Conservation (phyloP, 2,888 invertebrate genomes). For the Xestoiulus laeticollis region DNA sequence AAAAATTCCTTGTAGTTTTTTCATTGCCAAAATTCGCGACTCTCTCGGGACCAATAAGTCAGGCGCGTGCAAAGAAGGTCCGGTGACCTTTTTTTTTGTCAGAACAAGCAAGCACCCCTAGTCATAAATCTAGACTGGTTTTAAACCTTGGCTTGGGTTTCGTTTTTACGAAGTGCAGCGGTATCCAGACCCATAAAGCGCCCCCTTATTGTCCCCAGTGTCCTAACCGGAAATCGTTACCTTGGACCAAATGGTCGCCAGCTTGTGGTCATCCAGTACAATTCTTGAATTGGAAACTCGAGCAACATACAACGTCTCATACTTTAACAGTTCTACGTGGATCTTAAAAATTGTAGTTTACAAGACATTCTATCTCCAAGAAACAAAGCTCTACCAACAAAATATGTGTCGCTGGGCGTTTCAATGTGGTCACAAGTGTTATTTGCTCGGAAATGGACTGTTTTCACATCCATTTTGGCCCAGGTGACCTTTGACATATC, state of each 20-base stretch:
- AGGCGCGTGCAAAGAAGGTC: conserved; percentile 15
- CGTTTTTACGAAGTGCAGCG: background rate
- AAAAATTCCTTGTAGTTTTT: background rate
- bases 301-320: too few species aligned
- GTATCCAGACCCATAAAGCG: background rate
- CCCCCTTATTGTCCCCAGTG: background rate
- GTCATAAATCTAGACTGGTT: conserved; percentile 1
- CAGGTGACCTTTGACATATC: background rate
- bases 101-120: background rate
- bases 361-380: background rate
- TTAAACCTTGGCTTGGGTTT: background rate
- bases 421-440: background rate
- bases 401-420: too few species aligned
- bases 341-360: too few species aligned
- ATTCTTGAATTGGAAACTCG: background rate
- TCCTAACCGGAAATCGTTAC: background rate
- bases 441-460: background rate
- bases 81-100: background rate
- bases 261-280: background rate
- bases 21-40: background rate
- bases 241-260: background rate
- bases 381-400: background rate
- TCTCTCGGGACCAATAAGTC: background rate
- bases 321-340: too few species aligned
- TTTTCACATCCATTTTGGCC: background rate